These are phyloP conservation scores for Sander vitreus DNA, from an alignment of 2,113 vertebrate species.

Conservation along the genomic window DNA sequence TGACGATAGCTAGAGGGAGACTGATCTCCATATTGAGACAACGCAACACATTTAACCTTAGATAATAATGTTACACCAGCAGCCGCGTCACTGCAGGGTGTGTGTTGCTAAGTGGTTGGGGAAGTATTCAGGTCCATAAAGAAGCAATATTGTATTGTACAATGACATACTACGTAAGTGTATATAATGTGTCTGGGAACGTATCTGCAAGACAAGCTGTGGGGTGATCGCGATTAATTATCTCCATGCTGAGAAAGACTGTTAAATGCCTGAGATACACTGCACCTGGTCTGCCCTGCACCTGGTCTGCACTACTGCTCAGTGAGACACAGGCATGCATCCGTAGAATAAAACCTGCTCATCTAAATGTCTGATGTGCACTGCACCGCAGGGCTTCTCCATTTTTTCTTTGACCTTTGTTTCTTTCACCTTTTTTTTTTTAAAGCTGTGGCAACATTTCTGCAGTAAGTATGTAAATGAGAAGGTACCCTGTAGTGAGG, in stretches of 20 bases:
- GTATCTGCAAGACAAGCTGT: slow-evolving; percentile 5
- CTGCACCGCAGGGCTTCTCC: not conserved
- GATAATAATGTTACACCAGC: not conserved
- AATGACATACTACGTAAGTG: not conserved
- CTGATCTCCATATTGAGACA: not conserved
- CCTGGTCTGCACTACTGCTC: not conserved
- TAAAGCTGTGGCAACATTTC: slow-evolving; percentile 15
- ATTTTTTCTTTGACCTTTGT: slow-evolving; percentile 29
- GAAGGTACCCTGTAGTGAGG: slow-evolving; percentile 29
- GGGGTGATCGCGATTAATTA: slow-evolving; percentile 20
- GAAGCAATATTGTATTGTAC: not conserved
- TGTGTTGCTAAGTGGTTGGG: not conserved
- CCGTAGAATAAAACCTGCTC: not conserved
- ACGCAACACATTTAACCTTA: not conserved
- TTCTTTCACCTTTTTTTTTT: slow-evolving; percentile 14
- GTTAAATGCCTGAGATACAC: not conserved
- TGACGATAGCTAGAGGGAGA: not conserved
- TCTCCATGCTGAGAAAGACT: slow-evolving; percentile 11
- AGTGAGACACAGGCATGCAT: slow-evolving; percentile 8
- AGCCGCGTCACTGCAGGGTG: not conserved
- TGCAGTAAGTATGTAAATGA: slow-evolving; percentile 47
- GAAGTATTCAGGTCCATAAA: not conserved
- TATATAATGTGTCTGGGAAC: slow-evolving; percentile 1
- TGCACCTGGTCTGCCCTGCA: not conserved
- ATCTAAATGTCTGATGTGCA: not conserved